Conservation (phyloP, 2,888 invertebrate genomes). For the Melolontha melolontha region DNA sequence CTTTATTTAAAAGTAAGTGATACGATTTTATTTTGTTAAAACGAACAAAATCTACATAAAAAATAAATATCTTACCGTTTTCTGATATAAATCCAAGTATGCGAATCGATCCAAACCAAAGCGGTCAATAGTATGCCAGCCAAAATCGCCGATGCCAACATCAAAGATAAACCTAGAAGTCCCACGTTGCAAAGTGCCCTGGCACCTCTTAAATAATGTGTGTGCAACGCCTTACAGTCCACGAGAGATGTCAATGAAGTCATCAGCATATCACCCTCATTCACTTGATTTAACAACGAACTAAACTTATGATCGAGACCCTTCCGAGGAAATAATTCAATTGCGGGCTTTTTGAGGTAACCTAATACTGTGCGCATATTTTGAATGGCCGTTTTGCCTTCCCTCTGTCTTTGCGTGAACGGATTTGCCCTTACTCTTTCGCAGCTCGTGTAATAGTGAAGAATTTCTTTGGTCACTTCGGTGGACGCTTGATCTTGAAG, state of each 20-base stretch:
- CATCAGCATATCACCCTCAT: constrained; percentile 79
- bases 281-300: constrained; percentile 82
- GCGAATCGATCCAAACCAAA: constrained; percentile 94
- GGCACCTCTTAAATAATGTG: constrained; percentile 84
- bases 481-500: constrained; percentile 62
- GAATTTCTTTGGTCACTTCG: constrained; percentile 61
- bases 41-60: background rate
- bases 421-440: constrained; percentile 83
- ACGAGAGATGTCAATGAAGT: constrained; percentile 78
- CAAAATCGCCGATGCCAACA: constrained; percentile 86
- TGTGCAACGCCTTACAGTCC: constrained; percentile 86
- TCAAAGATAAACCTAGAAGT: constrained; percentile 84
- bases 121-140: constrained; percentile 92
- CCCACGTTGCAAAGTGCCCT: constrained; percentile 87
- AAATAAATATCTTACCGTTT: constrained; percentile 74
- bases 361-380: constrained; percentile 68
- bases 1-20: too few species aligned
- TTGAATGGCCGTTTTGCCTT: constrained; percentile 68
- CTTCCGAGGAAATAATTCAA: constrained; percentile 66
- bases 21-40: too few species aligned
- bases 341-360: constrained; percentile 67
- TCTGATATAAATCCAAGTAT: constrained; percentile 96
- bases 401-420: constrained; percentile 84
- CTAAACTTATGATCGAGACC: constrained; percentile 78
- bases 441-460: constrained; percentile 83